Evolutionary conservation across 2,797 vertebrate genomes (phyloP), one percentile per base, ranked within the genome.

Genomic region (Euthynnus affinis): DNA sequence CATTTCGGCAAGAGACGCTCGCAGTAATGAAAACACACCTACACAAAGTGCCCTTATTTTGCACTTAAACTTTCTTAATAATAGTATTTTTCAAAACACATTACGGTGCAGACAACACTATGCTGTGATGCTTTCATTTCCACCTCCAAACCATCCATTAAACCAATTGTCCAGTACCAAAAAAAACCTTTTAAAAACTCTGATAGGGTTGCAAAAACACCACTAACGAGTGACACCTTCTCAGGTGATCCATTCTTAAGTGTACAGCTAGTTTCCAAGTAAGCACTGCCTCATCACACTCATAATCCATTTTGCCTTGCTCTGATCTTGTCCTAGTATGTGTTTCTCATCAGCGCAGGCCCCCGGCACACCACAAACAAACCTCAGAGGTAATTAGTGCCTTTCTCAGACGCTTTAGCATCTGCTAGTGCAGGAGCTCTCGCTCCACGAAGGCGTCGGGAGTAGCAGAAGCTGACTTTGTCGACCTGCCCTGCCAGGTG

Each of bases 341-440:
- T 66, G 74, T 87, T 74, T 82, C 78, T 90, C 86, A 71, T 87
- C 83, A 80, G 78, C 46, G 0, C 7, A 63, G 56, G 76, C 85
- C 84, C 83, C 32, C 17, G 48, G 82, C 73, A 23, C 72, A 51
- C 71, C 60, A 29, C 82, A 67, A 79, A 81, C 88, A 83, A 89
- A 81, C 89, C 91, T 92, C 89, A 23, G 80, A 91, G 88, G 89
- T 94, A 82, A 93, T 93, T 93, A 93, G 88, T 48, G 76, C 66
- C 86, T 84, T 82, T 77, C 83, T 86, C 70, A 77, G 71, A 76
- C 78, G 20, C 74, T 72, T 71, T 20, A 72, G 84, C 93, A 93
- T 88, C 91, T 94, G 93, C 76, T 42, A 1, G 71, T 20, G 84
- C 61, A 27, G 81, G 74, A 76, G 78, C 64, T 63, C 2, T 9